These are phyloP conservation scores for Cosmia trapezina DNA, from an alignment of 2,888 invertebrate genomes.

Conservation along the genomic window DNA sequence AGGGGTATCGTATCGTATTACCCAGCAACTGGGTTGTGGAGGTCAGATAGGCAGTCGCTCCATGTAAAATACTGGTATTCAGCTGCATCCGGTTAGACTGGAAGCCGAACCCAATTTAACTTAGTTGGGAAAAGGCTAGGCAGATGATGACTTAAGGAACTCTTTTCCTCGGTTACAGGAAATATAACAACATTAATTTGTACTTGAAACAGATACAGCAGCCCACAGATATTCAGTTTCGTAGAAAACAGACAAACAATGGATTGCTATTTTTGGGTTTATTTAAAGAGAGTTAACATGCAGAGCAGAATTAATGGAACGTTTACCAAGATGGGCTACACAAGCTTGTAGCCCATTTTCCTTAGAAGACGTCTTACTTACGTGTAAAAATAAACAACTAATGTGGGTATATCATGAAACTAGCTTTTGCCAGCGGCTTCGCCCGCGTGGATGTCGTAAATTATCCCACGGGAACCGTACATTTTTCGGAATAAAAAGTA, in stretches of 20 bases:
- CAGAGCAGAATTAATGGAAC: slow-evolving; percentile 13
- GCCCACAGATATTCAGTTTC: neutral
- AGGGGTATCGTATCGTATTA: too few species aligned
- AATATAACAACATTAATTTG: neutral
- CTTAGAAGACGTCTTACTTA: neutral
- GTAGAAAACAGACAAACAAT: slow-evolving; percentile 16
- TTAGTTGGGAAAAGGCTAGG: too few species aligned
- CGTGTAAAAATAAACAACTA: neutral
- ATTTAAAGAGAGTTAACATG: slow-evolving; percentile 6
- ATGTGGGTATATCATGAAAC: neutral
- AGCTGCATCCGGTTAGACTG: too few species aligned
- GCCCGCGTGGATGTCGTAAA: too few species aligned
- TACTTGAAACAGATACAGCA: neutral
- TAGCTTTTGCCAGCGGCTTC: too few species aligned
- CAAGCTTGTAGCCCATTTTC: slow-evolving; percentile 11
- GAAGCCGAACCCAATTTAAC: too few species aligned
- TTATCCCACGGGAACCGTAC: too few species aligned
- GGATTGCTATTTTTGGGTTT: slow-evolving; percentile 5
- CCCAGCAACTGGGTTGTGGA: too few species aligned
- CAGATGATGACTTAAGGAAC: neutral
- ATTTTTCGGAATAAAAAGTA: too few species aligned
- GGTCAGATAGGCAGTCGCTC: too few species aligned
- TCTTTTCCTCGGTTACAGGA: too few species aligned
- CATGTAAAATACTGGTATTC: too few species aligned
- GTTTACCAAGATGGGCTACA: neutral